A percentile compares a stretch with the other conserved stretches of the same genome.
Conservation (phyloP, 2,113 vertebrate genomes). For the Talpa occidentalis region DNA sequence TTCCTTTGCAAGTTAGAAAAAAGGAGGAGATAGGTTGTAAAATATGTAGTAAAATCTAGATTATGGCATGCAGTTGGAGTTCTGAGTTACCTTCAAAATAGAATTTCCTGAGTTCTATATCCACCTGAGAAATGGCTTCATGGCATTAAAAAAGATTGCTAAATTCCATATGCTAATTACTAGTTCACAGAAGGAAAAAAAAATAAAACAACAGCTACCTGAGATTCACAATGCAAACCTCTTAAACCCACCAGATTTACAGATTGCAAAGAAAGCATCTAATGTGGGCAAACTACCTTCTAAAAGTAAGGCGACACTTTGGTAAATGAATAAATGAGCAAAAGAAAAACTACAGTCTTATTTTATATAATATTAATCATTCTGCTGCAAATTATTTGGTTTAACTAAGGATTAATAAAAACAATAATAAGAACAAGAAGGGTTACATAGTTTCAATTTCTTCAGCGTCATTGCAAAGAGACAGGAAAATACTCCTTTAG, state of each 20-base stretch:
- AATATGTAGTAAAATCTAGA: slow-evolving; percentile 31
- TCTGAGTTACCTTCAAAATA: slow-evolving; percentile 34
- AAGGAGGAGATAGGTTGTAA: not conserved
- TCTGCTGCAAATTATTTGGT: not conserved
- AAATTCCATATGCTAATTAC: slow-evolving; percentile 26
- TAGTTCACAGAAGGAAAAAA: not conserved
- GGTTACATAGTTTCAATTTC: not conserved
- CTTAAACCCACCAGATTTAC: not conserved
- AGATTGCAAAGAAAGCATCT: not conserved
- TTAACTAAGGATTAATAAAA: not conserved
- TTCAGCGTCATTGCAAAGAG: not conserved
- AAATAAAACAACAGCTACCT: not conserved
- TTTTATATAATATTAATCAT: not conserved
- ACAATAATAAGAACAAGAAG: not conserved
- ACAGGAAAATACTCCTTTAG: not conserved
- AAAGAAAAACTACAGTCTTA: not conserved
- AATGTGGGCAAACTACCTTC: not conserved
- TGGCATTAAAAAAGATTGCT: slow-evolving; percentile 8
- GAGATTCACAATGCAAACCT: not conserved
- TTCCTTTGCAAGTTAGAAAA: slow-evolving; percentile 5
- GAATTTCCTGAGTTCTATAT: not conserved
- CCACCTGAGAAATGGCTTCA: not conserved
- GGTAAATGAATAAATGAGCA: slow-evolving; percentile 8
- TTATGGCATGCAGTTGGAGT: not conserved
- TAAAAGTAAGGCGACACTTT: not conserved